Conservation (phyloP, 2,888 invertebrate genomes). For the Loripinus fragilis region DNA sequence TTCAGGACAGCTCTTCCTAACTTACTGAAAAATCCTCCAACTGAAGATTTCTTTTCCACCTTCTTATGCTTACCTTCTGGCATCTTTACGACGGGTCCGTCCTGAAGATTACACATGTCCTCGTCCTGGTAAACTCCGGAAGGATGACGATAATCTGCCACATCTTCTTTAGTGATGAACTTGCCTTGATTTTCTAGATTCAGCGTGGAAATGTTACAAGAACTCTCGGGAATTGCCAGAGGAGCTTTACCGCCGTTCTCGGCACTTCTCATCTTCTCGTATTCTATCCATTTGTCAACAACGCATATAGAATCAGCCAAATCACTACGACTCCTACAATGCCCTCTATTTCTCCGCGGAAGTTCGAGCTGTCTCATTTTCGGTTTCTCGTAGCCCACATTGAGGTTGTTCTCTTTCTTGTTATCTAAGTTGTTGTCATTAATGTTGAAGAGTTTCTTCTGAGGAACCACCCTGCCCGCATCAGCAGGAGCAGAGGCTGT, state of each 20-base stretch:
- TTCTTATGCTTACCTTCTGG: slow-evolving; percentile 52
- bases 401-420: slow-evolving; percentile 7
- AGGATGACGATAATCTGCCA: slow-evolving; percentile 43
- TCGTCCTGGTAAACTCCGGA: slow-evolving; percentile 26
- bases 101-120: slow-evolving; percentile 54
- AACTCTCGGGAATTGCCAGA: slow-evolving; percentile 72
- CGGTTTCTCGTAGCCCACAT: slow-evolving; percentile 4
- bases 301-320: slow-evolving; percentile 68
- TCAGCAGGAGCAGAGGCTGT: slow-evolving; percentile 23
- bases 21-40: slow-evolving; percentile 73
- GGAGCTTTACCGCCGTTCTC: slow-evolving; percentile 64
- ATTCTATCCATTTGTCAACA: slow-evolving; percentile 73
- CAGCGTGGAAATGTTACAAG: slow-evolving; percentile 70
- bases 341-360: slow-evolving; percentile 38
- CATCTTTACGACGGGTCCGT: slow-evolving; percentile 66
- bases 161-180: slow-evolving; percentile 59
- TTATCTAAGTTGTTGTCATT: slow-evolving; percentile 6
- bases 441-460: slow-evolving; percentile 48
- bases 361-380: slow-evolving; percentile 28
- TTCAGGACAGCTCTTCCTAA: slow-evolving; percentile 72
- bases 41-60: slow-evolving; percentile 67
- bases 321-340: slow-evolving; percentile 72
- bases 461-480: slow-evolving; percentile 40
- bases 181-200: slow-evolving; percentile 73
- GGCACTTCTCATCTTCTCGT: slow-evolving; percentile 63